Conservation (phyloP, 2,797 vertebrate genomes). For the Eptatretus atami region DNA sequence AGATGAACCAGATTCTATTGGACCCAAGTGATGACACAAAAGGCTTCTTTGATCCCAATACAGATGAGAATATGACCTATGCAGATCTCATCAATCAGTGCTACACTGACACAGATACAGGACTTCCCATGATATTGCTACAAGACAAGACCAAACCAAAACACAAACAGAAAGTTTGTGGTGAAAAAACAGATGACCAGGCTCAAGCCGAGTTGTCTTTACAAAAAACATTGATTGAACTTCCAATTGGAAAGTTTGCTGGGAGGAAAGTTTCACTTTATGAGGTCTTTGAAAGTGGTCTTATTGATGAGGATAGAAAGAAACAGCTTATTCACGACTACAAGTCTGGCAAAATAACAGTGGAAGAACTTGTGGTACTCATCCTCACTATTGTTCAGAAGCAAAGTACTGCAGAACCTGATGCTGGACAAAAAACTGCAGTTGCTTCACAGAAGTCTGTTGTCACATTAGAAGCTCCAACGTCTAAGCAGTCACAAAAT, state of each 20-base stretch:
- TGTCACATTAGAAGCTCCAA: background rate
- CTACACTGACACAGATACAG: background rate
- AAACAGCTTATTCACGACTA: background rate
- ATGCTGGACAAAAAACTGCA: background rate
- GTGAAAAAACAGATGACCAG: background rate
- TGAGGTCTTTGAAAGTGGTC: background rate
- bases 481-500: background rate
- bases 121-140: constrained; percentile 20
- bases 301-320: constrained; percentile 2
- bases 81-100: background rate
- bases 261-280: background rate
- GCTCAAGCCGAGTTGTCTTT: background rate
- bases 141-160: constrained; percentile 30
- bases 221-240: background rate
- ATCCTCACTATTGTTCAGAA: constrained; percentile 1
- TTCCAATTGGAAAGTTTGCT: constrained; percentile 4
- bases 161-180: background rate
- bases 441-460: background rate
- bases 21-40: constrained; percentile 22
- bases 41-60: constrained; percentile 31
- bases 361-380: constrained; percentile 1
- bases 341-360: constrained; percentile 5
- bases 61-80: constrained; percentile 11
- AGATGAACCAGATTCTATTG: constrained; percentile 23
- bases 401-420: constrained; percentile 19